phyloP scores from a whole-genome alignment of 2,888 invertebrate genomes.

The Uloborus plumipes region DNA sequence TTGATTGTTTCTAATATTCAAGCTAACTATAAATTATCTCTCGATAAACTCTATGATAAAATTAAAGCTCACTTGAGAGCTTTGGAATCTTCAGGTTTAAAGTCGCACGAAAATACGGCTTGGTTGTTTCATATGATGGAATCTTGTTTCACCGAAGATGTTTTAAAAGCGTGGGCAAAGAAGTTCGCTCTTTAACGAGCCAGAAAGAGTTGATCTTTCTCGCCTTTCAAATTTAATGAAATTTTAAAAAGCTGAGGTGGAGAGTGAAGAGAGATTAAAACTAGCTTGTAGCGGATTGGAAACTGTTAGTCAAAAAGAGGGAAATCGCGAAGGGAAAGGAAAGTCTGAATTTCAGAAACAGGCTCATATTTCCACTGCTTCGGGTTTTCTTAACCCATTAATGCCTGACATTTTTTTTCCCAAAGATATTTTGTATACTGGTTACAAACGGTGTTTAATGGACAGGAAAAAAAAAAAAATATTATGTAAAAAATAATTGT shows the following conservation, averaged over 20 bases:
- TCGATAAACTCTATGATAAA: neutral
- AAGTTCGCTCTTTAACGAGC: neutral
- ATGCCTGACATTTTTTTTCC: too few species aligned
- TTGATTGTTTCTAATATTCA: neutral
- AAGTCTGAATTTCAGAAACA: neutral
- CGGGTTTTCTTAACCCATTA: neutral
- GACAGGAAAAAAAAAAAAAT: too few species aligned
- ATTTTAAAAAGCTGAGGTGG: neutral
- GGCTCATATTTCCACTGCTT: neutral
- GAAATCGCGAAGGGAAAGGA: neutral
- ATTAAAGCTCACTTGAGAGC: conserved; percentile 4
- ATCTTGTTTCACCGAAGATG: too few species aligned
- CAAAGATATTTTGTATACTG: too few species aligned
- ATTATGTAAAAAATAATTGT: too few species aligned
- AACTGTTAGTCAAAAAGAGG: neutral
- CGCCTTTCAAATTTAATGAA: neutral
- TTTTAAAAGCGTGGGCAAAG: neutral
- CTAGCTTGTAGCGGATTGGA: neutral
- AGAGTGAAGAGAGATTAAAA: neutral
- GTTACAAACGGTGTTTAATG: too few species aligned
- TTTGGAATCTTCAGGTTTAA: neutral
- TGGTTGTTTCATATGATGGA: too few species aligned
- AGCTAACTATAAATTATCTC: neutral
- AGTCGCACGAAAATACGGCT: neutral
- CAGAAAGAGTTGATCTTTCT: neutral